phyloP scores from a whole-genome alignment of 2,797 vertebrate species.

The Danio albolineatus region DNA sequence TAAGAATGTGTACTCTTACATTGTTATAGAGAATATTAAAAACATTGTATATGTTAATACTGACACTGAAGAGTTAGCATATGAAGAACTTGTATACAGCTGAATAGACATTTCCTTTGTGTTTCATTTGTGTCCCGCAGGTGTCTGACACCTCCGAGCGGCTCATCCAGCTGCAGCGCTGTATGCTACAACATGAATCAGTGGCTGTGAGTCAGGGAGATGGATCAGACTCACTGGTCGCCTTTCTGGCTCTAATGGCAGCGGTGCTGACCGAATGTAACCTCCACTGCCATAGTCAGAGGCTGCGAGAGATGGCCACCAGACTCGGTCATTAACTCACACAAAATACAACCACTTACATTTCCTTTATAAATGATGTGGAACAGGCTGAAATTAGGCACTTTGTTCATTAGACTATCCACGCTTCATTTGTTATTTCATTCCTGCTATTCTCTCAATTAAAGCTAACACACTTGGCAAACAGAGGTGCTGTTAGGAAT shows the following conservation, averaged over 20 bases:
- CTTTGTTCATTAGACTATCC: not conserved
- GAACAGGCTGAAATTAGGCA: not conserved
- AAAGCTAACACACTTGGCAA: constrained; percentile 64
- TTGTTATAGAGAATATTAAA: too few species aligned
- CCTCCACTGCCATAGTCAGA: constrained; percentile 82
- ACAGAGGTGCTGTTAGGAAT: constrained; percentile 77
- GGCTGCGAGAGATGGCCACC: constrained; percentile 79
- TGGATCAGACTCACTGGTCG: constrained; percentile 74
- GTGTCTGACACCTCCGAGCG: constrained; percentile 72
- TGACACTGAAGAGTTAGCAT: not conserved
- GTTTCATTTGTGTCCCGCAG: constrained; percentile 63
- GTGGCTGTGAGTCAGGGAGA: constrained; percentile 67
- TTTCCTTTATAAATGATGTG: not conserved
- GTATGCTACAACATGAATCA: constrained; percentile 79
- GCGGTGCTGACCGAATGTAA: constrained; percentile 84
- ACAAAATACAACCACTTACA: not conserved
- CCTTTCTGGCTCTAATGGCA: constrained; percentile 81
- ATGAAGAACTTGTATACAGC: not conserved
- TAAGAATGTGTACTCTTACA: not conserved
- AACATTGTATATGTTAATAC: not conserved
- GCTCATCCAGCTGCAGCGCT: constrained; percentile 79
- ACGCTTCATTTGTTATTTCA: not conserved
- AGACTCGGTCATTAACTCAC: constrained; percentile 72
- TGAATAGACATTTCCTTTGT: not conserved
- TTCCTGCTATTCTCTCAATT: constrained; percentile 42